Evolutionary conservation across 2,888 invertebrate species (phyloP).

Genomic region (Sesamia inferens): DNA sequence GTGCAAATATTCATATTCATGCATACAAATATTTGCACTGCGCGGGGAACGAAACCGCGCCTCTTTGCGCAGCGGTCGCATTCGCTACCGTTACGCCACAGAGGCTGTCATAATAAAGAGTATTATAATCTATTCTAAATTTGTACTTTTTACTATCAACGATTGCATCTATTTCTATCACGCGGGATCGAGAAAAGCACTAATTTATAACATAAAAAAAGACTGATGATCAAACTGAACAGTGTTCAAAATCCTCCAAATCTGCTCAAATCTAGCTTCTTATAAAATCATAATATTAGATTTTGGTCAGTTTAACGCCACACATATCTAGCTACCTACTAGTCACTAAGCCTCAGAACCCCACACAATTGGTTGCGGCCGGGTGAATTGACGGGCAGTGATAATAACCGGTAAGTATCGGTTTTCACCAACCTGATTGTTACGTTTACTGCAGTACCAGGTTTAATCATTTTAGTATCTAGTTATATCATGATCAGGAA

Average conservation of each 20-base stretch:
- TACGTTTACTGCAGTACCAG: conserved; percentile 29
- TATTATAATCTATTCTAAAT: too few relatives aligned
- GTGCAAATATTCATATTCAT: too few relatives aligned
- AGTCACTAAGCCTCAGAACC: conserved; percentile 3
- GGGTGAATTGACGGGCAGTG: conserved; percentile 22
- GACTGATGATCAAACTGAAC: background rate
- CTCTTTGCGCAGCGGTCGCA: too few relatives aligned
- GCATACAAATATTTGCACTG: too few relatives aligned
- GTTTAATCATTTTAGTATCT: conserved; percentile 13
- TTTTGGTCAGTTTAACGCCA: background rate
- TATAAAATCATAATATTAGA: background rate
- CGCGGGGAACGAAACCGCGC: too few relatives aligned
- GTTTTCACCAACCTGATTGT: conserved; percentile 40
- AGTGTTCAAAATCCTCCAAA: background rate
- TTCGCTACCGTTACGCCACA: too few relatives aligned
- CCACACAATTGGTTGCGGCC: conserved; percentile 27
- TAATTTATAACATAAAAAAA: too few relatives aligned
- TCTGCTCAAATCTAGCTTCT: background rate
- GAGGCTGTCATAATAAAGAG: too few relatives aligned
- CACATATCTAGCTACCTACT: background rate
- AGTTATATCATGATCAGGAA: too few relatives aligned
- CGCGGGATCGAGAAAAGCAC: too few relatives aligned
- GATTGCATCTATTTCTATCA: too few relatives aligned
- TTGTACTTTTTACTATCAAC: too few relatives aligned
- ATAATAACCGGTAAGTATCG: conserved; percentile 34